A percentile compares a stretch with the other conserved stretches of the same genome.
phyloP scores from a whole-genome alignment of 2,797 vertebrate genomes.

The Orientallactaga sibirica region DNA sequence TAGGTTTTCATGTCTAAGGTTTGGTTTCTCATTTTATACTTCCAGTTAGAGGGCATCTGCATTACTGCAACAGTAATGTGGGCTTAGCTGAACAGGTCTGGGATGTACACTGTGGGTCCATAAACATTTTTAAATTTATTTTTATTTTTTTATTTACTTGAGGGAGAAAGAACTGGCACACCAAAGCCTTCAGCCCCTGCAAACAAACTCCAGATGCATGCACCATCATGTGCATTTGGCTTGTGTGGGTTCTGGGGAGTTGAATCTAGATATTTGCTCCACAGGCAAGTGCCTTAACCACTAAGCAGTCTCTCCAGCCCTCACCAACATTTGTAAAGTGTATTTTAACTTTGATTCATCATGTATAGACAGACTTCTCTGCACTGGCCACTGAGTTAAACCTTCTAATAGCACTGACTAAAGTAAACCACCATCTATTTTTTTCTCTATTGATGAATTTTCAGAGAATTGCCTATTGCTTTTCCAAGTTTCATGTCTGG shows the following conservation, averaged over 20 bases:
- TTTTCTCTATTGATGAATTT: neutral
- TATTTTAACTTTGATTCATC: neutral
- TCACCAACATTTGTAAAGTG: neutral
- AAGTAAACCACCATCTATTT: neutral
- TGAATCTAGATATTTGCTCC: too few relatives aligned
- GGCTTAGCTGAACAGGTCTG: neutral
- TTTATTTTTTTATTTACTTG: too few relatives aligned
- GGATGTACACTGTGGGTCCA: neutral
- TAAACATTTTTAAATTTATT: neutral
- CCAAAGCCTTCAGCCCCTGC: too few relatives aligned
- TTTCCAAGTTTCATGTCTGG: neutral
- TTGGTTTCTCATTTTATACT: conserved; percentile 33
- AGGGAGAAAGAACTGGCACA: too few relatives aligned
- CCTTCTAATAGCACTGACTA: neutral
- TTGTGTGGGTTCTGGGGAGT: too few relatives aligned
- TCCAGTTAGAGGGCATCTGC: neutral
- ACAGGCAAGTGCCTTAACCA: too few relatives aligned
- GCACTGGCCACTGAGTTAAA: neutral
- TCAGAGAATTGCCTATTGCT: neutral
- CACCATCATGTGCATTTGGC: too few relatives aligned
- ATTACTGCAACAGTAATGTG: neutral
- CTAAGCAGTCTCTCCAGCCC: too few relatives aligned
- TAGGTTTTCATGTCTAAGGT: neutral
- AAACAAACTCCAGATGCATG: too few relatives aligned
- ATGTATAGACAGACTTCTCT: neutral